Base-by-base conservation (phyloP, 2,113 vertebrate genomes). In the Agelaius tricolor region DNA sequence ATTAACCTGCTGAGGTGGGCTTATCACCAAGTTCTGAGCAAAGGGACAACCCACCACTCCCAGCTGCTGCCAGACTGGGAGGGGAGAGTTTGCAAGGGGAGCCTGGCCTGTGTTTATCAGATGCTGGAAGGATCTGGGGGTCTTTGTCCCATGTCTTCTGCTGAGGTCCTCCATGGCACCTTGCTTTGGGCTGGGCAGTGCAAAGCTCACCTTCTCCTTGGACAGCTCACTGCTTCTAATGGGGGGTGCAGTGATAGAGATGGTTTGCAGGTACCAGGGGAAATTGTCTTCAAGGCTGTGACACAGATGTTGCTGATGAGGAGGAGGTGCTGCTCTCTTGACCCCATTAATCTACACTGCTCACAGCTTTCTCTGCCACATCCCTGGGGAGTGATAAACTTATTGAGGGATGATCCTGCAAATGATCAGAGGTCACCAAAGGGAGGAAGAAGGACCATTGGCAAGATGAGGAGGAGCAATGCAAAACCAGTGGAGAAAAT, bases 301-400 rank as follows among this genome's bases (percentile, higher is more conserved):
- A 78, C 59, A 78, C 68, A 91, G 87, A 77, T 7, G 2, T 15
- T 15, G 37, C 51, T 84, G 58, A 74, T 84, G 76, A 63, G 89
- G 72, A 94, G 80, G 89, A 94, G 68, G 93, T 55, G 73, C 52
- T 83, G 58, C 75, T 93, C 79, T 62, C 72, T 66, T 79, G 85
- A 95, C 67, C 88, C 37, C 72, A 93, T 76, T 90, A 93, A 88
- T 77, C 71, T 85, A 61, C 67, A 62, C n/a, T 0, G 11, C 71
- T 91, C 51, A 62, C 2, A 17, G 65, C 74, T 83, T 84, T 90
- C 82, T 83, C 85, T 86, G 49, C 37, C 26, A 13, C 1, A 3
- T 85, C 87, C 75, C 75, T 52, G 35, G 44, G 58, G 71, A 76
- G 28, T 6, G 22, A 82, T 80, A 73, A 95, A 73, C 46, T 85